Evolutionary conservation across 2,797 vertebrate species (phyloP), one percentile per base, ranked within the genome.

Genomic region (Tachyglossus aculeatus): DNA sequence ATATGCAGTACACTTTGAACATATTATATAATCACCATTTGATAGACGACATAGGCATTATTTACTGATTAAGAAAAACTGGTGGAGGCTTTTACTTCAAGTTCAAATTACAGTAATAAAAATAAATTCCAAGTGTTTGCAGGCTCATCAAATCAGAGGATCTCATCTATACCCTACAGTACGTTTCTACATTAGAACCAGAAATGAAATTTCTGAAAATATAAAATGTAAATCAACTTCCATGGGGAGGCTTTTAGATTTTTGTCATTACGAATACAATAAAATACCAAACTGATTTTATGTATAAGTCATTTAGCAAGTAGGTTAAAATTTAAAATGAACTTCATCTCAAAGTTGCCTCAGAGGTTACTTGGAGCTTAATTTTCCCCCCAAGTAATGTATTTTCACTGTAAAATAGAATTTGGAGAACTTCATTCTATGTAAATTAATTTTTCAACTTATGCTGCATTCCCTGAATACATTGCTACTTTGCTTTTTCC

Each of bases 81-180:
- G 16, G 51, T 25, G n/a, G n/a, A n/a, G n/a, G n/a, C n/a, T n/a
- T n/a, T n/a, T n/a, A n/a, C n/a, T n/a, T n/a, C n/a, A n/a, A n/a
- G n/a, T n/a, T n/a, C n/a, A n/a, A n/a, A n/a, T n/a, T n/a, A n/a
- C n/a, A n/a, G n/a, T n/a, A n/a, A n/a, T n/a, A n/a, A 81, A 75
- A 66, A 78, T 75, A 29, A 74, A 69, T 80, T 78, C 66, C 68
- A 77, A 84, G 63, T 47, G 52, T 38, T 22, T 3, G 31, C 65
- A 67, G 71, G 36, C 21, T 67, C 25, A 58, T 63, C 64, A 69
- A 34, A 67, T 82, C 19, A 63, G 79, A 78, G 76, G 29, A 25
- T 19, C 40, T 69, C 68, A 63, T 78, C 50, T 54, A 68, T 52
- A 34, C 11, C 45, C 63, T 69, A 56, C 77, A 64, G 77, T 80